Evolutionary conservation across 1,140 invertebrate species (phyloP).

Genomic region (Schlechtendalia chinensis): DNA sequence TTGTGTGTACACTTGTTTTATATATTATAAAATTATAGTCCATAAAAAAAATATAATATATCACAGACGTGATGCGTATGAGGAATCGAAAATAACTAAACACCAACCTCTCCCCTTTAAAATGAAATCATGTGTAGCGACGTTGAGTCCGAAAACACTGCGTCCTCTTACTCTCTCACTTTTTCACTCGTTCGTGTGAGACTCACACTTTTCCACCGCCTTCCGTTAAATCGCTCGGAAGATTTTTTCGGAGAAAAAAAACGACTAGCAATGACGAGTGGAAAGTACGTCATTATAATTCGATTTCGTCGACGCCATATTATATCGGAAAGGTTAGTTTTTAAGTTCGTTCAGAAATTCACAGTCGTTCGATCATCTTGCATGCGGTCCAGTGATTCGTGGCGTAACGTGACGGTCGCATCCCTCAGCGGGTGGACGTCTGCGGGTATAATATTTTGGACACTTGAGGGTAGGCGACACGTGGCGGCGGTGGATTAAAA

Average conservation of each 20-base stretch:
- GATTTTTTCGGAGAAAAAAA: conserved; percentile 9
- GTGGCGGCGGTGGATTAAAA: conserved; percentile 6
- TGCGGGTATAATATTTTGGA: background rate
- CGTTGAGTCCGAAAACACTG: no score
- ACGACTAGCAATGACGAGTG: no score
- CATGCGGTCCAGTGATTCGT: background rate
- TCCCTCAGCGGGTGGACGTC: background rate
- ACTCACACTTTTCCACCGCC: background rate
- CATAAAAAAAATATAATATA: no score
- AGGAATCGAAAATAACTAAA: no score
- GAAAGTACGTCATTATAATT: conserved; percentile 21
- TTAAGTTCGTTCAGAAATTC: background rate
- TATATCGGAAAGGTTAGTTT: conserved; percentile 3
- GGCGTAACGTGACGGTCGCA: background rate
- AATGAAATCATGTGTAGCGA: no score
- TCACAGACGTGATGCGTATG: no score
- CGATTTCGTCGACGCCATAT: background rate
- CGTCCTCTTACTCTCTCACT: no score
- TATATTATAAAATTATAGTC: no score
- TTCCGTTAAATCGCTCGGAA: background rate
- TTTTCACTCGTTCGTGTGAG: no score
- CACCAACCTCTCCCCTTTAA: no score
- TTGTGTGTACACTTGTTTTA: no score
- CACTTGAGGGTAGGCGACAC: no score
- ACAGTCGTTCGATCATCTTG: conserved; percentile 14